Conservation (phyloP, 1,140 invertebrate genomes). For the Heliconius himera region DNA sequence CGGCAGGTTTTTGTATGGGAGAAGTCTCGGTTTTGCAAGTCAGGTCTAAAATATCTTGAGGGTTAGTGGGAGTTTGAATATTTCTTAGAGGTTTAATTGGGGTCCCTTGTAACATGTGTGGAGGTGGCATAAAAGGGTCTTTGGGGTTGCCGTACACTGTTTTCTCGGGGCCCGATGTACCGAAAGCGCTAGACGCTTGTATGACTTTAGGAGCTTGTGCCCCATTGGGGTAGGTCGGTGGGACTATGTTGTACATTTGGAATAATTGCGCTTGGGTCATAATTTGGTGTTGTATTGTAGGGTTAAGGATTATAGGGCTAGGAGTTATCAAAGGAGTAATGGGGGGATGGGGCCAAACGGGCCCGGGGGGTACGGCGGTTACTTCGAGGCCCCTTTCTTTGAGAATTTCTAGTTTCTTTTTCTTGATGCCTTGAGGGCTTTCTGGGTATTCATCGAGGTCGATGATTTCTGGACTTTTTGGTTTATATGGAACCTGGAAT, state of each 20-base stretch:
- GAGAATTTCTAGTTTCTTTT: conserved; percentile 87
- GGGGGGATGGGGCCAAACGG: conserved; percentile 50
- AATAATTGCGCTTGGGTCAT: conserved; percentile 80
- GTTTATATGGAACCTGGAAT: conserved; percentile 79
- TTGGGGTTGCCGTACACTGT: conserved; percentile 88
- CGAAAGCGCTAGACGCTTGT: conserved; percentile 85
- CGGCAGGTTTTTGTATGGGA: conserved; percentile 65
- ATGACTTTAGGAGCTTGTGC: conserved; percentile 83
- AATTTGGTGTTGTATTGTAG: conserved; percentile 78
- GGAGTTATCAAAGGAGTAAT: conserved; percentile 47
- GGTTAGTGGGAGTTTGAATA: conserved; percentile 44
- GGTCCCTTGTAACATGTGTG: conserved; percentile 66
- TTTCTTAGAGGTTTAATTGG: conserved; percentile 58
- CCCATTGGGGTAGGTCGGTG: conserved; percentile 56
- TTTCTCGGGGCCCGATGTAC: conserved; percentile 82
- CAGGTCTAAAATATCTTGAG: conserved; percentile 80
- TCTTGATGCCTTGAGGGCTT: conserved; percentile 82
- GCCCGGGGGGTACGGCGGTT: conserved; percentile 81
- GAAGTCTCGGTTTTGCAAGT: conserved; percentile 69
- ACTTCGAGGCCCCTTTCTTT: conserved; percentile 88
- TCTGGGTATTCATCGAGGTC: conserved; percentile 82
- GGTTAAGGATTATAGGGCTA: conserved; percentile 54
- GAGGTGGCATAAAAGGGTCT: conserved; percentile 82
- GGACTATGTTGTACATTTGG: conserved; percentile 78
- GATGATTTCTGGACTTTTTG: conserved; percentile 85